Evolutionary conservation across 2,797 vertebrate genomes (phyloP).

Genomic region (Lates japonicus): DNA sequence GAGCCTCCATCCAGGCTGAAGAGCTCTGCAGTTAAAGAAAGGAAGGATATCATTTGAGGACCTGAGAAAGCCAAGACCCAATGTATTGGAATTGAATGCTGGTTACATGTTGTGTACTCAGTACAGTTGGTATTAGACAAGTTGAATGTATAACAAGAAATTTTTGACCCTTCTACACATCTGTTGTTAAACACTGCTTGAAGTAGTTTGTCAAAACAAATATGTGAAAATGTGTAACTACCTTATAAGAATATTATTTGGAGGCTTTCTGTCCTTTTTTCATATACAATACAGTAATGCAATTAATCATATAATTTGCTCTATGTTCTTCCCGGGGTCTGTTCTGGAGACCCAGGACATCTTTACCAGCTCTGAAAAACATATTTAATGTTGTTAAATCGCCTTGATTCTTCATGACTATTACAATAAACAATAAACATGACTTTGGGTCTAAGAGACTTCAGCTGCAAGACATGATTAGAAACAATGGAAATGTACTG

Average conservation of each 20-base stretch:
- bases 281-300: not conserved
- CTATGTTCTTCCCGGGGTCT: not conserved
- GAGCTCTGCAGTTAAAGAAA: not conserved
- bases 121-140: not conserved
- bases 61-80: not conserved
- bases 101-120: not conserved
- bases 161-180: not conserved
- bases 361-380: not conserved
- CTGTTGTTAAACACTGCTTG: not conserved
- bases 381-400: not conserved
- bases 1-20: constrained; percentile 41
- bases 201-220: not conserved
- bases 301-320: not conserved
- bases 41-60: constrained; percentile 3
- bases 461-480: too few relatives aligned
- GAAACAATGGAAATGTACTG: too few relatives aligned
- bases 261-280: not conserved
- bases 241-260: not conserved
- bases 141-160: not conserved
- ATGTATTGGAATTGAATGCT: not conserved
- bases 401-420: not conserved
- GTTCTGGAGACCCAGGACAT: not conserved
- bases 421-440: not conserved
- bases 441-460: too few relatives aligned
- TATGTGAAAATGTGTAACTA: not conserved